A percentile compares a stretch with the other conserved stretches of the same genome.
Conservation (phyloP, 2,797 vertebrate species). For the Sebastes umbrosus region DNA sequence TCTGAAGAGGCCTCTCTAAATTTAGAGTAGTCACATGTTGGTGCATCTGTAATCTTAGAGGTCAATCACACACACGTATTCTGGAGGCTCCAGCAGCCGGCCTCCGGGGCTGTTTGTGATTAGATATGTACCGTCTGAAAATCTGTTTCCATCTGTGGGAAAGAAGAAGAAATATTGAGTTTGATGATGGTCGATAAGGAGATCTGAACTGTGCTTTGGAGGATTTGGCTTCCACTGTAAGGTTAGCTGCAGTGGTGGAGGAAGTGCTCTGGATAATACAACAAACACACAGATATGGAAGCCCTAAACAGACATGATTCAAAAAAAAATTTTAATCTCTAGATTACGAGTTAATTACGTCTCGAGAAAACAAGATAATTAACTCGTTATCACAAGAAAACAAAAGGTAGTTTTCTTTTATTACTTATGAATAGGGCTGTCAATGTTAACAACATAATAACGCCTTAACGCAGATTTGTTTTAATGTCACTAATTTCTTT, state of each 20-base stretch:
- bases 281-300: background rate
- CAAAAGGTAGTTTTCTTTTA: no score
- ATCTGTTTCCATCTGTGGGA: background rate
- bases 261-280: background rate
- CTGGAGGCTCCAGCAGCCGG: conserved; percentile 6
- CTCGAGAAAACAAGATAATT: no score
- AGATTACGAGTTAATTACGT: no score
- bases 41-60: conserved; percentile 30
- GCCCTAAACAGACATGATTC: background rate
- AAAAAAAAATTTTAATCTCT: no score
- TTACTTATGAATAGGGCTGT: no score
- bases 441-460: no score
- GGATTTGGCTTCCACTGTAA: background rate
- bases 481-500: no score
- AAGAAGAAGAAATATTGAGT: background rate
- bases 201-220: background rate
- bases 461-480: no score
- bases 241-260: background rate
- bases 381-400: no score
- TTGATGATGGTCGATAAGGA: background rate
- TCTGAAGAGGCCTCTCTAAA: conserved; percentile 13
- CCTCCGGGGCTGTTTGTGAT: conserved; percentile 30
- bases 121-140: conserved; percentile 9
- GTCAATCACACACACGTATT: conserved; percentile 27
- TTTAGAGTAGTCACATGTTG: conserved; percentile 19